phyloP scores from a whole-genome alignment of 2,113 vertebrate genomes.

The Myotis lucifugus region DNA sequence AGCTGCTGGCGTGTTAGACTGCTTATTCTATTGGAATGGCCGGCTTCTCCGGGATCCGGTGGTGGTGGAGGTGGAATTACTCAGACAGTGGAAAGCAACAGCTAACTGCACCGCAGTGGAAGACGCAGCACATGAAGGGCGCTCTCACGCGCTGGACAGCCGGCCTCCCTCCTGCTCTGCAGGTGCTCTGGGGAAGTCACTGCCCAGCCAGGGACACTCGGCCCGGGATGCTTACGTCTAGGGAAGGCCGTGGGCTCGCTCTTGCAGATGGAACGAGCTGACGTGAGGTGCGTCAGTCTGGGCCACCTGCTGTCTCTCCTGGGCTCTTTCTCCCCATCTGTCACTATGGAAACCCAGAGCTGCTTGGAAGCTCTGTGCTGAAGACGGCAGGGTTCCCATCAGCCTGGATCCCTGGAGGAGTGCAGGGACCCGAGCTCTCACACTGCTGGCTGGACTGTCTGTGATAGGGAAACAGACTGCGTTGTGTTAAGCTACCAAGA shows the following conservation, averaged over 20 bases:
- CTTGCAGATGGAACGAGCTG: not conserved
- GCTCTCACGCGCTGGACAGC: not conserved
- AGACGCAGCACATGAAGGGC: too few relatives aligned
- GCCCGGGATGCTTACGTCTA: not conserved
- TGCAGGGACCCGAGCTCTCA: not conserved
- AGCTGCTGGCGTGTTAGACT: not conserved
- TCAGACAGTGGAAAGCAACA: not conserved
- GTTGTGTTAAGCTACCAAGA: not conserved
- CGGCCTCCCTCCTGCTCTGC: not conserved
- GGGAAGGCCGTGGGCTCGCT: not conserved
- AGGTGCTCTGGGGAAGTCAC: not conserved
- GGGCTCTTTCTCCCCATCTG: not conserved
- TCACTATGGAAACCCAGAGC: not conserved
- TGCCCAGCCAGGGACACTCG: not conserved
- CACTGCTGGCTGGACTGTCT: too few relatives aligned
- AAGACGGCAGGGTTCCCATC: not conserved
- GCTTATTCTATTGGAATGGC: not conserved
- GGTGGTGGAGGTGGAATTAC: not conserved
- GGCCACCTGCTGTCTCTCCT: not conserved
- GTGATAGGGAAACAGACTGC: not conserved
- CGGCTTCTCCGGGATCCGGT: not conserved
- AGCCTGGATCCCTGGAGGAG: not conserved
- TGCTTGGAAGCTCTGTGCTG: not conserved
- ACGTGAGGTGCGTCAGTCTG: too few relatives aligned
- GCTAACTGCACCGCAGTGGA: not conserved